Evolutionary conservation across 2,888 invertebrate genomes (phyloP), one percentile per base, ranked within the genome.

Genomic region (Zygogramma bicolorata): DNA sequence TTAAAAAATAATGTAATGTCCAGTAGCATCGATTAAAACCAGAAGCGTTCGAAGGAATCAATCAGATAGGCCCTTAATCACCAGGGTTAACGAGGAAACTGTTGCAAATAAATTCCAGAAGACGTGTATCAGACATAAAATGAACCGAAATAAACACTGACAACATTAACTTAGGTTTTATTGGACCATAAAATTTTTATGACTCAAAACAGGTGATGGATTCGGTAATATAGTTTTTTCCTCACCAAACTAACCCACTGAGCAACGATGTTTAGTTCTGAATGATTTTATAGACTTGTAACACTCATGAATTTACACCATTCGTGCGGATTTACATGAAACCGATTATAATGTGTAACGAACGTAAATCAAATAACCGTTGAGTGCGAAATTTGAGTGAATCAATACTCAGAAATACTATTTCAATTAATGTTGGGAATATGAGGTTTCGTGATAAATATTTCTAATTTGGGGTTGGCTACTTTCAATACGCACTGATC

Each of bases 151-250:
- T 70, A 71, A 75, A 70, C 70, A 65, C 34, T 66, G 73, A 71
- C 75, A 74, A 66, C 73, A 71, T 70, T 70, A 76, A 70, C 65
- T 73, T 65, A 71, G 71, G 62, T 70, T 76, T 75, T 76, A 76
- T 75, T 70, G 67, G 40, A 31, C 68, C 73, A 68, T 76, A 76
- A 76, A 76, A 58, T 40, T 75, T 76, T 76, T 76, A 76, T 63
- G 69, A 53, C 70, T 60, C 57, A 59, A 75, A 73, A 73, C 74
- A 74, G 74, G 74, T 74, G 74, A 74, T 71, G 65, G 68, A 68
- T 70, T 74, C 58, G 61, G 70, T 69, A 66, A 69, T 69, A 69
- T 69, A 69, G 69, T 72, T 69, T 66, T 57, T 68, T 69, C 65
- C 18, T 42, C 42, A 62, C 42, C 25, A 29, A 63, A 63, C 46